A percentile compares a stretch with the other conserved stretches of the same genome.
These are phyloP conservation scores for Drepana arcuata DNA, from an alignment of 1,140 invertebrate species.

Conservation along the genomic window DNA sequence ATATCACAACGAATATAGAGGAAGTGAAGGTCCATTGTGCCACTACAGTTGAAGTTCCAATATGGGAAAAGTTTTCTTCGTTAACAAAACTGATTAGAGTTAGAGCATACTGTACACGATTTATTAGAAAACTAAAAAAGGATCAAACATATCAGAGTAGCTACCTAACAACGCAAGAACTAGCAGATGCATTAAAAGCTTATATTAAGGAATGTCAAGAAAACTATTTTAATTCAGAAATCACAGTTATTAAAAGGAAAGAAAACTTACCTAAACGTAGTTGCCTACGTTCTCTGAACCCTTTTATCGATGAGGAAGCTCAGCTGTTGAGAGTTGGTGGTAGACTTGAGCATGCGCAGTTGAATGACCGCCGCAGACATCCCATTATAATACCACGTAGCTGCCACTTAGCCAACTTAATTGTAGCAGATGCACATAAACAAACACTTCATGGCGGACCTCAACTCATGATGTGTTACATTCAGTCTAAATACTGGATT, in stretches of 20 bases:
- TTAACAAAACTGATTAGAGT: too few relatives aligned
- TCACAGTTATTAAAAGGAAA: not conserved
- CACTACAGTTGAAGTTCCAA: too few relatives aligned
- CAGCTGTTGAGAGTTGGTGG: constrained; percentile 1
- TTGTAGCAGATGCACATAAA: constrained; percentile 2
- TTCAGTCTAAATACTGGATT: not conserved
- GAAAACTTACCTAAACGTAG: not conserved
- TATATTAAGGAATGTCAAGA: not conserved
- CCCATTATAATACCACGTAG: constrained; percentile 1
- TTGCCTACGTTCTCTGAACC: not conserved
- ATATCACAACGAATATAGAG: too few relatives aligned
- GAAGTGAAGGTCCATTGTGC: too few relatives aligned
- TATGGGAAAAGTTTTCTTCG: too few relatives aligned
- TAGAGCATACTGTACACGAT: too few relatives aligned
- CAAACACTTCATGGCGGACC: constrained; percentile 5
- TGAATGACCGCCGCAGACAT: not conserved
- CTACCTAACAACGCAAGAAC: not conserved
- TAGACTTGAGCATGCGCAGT: not conserved
- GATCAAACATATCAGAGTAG: too few relatives aligned
- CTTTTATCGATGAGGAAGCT: constrained; percentile 1
- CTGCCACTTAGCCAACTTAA: not conserved
- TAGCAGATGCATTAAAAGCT: not conserved
- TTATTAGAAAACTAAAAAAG: too few relatives aligned
- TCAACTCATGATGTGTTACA: constrained; percentile 1
- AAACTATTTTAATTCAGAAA: not conserved